Evolutionary conservation across 2,797 vertebrate species (phyloP).

Genomic region (Tenualosa thibaudeaui): DNA sequence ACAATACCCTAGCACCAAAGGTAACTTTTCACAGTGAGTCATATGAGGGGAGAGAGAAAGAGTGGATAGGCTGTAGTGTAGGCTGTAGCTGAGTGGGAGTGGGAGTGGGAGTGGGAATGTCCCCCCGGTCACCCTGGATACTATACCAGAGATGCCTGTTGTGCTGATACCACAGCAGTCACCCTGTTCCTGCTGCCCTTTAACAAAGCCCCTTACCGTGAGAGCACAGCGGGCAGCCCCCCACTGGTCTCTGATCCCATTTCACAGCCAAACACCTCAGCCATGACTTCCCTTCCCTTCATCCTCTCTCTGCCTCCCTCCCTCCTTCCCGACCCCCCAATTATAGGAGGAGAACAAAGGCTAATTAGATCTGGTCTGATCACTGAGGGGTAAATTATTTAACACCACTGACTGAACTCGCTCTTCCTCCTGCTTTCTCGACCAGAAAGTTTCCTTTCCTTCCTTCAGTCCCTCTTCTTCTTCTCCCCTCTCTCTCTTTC

Average conservation of each 20-base stretch:
- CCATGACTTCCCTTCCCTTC: conserved; percentile 27
- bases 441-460: conserved; percentile 40
- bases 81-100: neutral
- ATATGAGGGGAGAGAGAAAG: neutral
- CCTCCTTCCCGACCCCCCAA: conserved; percentile 49
- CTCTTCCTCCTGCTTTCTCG: conserved; percentile 54
- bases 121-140: neutral
- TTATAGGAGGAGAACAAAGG: conserved; percentile 69
- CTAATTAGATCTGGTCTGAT: conserved; percentile 83
- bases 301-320: neutral
- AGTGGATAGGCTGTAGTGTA: too few species aligned
- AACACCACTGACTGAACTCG: conserved; percentile 71
- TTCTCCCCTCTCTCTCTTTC: conserved; percentile 25
- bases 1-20: neutral
- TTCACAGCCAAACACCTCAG: conserved; percentile 52
- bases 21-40: neutral
- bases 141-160: neutral
- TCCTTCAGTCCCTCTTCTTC: neutral
- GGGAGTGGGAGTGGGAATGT: neutral
- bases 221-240: conserved; percentile 2
- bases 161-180: conserved; percentile 8
- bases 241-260: conserved; percentile 44
- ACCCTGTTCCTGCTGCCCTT: conserved; percentile 21
- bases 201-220: conserved; percentile 18
- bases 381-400: conserved; percentile 78